Conservation (phyloP, 2,888 invertebrate genomes). For the Creontiades dilutus region DNA sequence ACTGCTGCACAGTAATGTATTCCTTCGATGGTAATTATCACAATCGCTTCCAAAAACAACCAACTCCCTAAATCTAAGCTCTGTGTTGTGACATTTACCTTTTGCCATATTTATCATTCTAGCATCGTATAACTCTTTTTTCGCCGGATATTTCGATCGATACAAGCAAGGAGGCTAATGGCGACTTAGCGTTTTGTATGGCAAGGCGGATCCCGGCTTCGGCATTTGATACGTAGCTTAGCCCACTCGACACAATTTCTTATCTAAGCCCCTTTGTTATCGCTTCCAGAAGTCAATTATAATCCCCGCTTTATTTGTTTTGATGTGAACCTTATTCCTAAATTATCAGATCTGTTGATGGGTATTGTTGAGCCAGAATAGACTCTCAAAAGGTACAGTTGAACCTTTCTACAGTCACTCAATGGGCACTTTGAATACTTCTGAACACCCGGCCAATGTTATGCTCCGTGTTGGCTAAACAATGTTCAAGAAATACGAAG, state of each 20-base stretch:
- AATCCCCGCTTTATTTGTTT: neutral
- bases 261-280: neutral
- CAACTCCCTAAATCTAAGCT: no score
- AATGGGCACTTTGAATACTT: no score
- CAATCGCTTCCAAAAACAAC: no score
- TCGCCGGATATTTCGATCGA: constrained; percentile 13
- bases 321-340: neutral
- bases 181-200: constrained; percentile 29
- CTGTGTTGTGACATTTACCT: neutral
- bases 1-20: no score
- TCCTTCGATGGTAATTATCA: no score
- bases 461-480: no score
- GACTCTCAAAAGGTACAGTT: no score
- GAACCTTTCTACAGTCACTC: no score
- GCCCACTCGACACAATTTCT: neutral
- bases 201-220: neutral
- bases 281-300: neutral
- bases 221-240: neutral
- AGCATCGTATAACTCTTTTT: neutral
- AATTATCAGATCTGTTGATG: neutral
- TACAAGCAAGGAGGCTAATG: neutral
- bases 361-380: neutral
- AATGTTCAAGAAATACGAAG: no score
- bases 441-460: no score
- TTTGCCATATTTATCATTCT: neutral